These are phyloP conservation scores for Haemorhous mexicanus DNA, from an alignment of 2,113 vertebrate species.

Conservation along the genomic window DNA sequence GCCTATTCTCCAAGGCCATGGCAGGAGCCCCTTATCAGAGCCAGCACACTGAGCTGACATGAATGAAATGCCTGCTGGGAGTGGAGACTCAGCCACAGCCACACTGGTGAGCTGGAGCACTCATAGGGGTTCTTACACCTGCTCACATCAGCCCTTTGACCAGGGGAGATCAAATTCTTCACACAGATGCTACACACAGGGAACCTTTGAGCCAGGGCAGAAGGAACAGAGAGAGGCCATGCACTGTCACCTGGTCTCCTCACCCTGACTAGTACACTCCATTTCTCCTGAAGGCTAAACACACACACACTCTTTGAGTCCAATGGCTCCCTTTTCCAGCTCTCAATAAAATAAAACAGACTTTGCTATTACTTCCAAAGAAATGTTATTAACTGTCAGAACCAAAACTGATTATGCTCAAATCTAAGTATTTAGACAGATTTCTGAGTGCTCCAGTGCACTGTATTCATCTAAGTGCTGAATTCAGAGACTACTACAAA, in stretches of 20 bases:
- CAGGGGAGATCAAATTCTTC: not conserved
- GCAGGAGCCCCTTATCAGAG: not conserved
- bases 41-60: fast-evolving
- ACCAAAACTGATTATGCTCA: not conserved
- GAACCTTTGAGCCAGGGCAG: not conserved
- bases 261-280: not conserved
- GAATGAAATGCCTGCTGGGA: fast-evolving
- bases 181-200: fast-evolving
- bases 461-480: not conserved
- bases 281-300: not conserved
- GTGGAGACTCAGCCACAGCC: not conserved
- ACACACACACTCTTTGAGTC: not conserved
- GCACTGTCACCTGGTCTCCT: not conserved
- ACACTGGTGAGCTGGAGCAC: fast-evolving
- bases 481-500: not conserved
- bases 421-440: not conserved
- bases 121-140: not conserved
- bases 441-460: not conserved
- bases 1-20: not conserved
- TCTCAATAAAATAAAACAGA: not conserved
- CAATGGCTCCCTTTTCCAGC: not conserved
- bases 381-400: not conserved
- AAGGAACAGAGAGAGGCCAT: not conserved
- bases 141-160: not conserved
- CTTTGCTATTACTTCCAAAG: not conserved